phyloP scores from a whole-genome alignment of 1,140 invertebrate genomes.

The Macrobrachium nipponense region DNA sequence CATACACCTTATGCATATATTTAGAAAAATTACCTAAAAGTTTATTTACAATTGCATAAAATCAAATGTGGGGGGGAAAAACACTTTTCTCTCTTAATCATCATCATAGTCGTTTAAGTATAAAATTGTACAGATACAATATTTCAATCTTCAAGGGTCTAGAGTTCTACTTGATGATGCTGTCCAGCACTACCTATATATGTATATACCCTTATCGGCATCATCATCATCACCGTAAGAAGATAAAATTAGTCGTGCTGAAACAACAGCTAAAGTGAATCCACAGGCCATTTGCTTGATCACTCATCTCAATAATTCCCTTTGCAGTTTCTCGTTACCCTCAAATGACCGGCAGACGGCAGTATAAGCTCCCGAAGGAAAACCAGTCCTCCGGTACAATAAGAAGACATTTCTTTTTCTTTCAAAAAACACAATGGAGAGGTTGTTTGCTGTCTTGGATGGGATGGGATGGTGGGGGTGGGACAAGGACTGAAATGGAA shows the following conservation, averaged over 20 bases:
- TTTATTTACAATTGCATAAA: conserved; percentile 10
- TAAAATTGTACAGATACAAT: conserved; percentile 47
- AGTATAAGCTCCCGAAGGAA: conserved; percentile 27
- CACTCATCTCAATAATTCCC: no score
- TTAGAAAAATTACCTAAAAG: neutral
- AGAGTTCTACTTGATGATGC: no score
- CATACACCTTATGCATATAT: neutral
- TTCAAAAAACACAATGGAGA: neutral
- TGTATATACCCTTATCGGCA: no score
- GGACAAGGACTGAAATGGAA: neutral
- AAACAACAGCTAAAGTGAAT: no score
- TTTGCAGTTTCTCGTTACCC: neutral
- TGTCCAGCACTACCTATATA: no score
- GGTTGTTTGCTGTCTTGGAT: no score
- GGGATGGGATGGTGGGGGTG: no score
- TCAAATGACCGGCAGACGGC: conserved; percentile 49
- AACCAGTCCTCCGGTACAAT: neutral
- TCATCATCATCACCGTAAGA: no score
- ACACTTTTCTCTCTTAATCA: conserved; percentile 21
- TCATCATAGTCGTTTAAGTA: conserved; percentile 42
- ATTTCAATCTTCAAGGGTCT: no score
- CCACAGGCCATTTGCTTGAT: no score
- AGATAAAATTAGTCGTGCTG: no score
- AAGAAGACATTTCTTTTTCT: no score
- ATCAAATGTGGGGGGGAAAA: neutral